These are phyloP conservation scores for Drosophila bipectinata DNA, from an alignment of 1,140 invertebrate species.

Conservation along the genomic window DNA sequence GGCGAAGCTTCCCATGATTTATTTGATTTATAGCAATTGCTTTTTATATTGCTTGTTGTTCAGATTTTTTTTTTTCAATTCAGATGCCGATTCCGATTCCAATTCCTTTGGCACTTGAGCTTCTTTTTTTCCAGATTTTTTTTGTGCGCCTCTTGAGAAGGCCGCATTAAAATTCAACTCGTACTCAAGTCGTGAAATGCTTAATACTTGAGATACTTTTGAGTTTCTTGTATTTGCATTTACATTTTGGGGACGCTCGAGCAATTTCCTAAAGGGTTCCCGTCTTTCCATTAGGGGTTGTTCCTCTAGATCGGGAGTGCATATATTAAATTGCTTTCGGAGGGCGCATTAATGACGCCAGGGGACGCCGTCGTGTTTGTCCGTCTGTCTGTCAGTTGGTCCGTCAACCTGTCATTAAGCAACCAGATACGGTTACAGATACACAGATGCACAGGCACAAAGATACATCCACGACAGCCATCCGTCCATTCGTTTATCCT, in stretches of 20 bases:
- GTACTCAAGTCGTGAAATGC: conserved; percentile 68
- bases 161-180: conserved; percentile 73
- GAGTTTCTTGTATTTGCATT: conserved; percentile 64
- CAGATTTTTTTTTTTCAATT: conserved; percentile 29
- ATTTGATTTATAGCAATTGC: conserved; percentile 72
- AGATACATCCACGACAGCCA: conserved; percentile 20
- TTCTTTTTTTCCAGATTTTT: conserved; percentile 35
- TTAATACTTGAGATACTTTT: conserved; percentile 74
- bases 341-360: conserved; percentile 65
- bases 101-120: conserved; percentile 39
- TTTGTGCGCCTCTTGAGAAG: conserved; percentile 42
- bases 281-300: conserved; percentile 60
- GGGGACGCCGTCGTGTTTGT: conserved; percentile 2
- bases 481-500: conserved; percentile 12
- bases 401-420: conserved; percentile 69
- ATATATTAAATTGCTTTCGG: conserved; percentile 76
- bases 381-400: background rate
- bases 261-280: conserved; percentile 57
- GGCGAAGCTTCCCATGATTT: conserved; percentile 33
- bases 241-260: conserved; percentile 41
- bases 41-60: conserved; percentile 52
- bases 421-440: conserved; percentile 33
- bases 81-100: conserved; percentile 27
- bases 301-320: conserved; percentile 19
- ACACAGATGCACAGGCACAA: conserved; percentile 6